Evolutionary conservation across 1,140 invertebrate species (phyloP).

Genomic region (Macrosteles quadrilineatus): DNA sequence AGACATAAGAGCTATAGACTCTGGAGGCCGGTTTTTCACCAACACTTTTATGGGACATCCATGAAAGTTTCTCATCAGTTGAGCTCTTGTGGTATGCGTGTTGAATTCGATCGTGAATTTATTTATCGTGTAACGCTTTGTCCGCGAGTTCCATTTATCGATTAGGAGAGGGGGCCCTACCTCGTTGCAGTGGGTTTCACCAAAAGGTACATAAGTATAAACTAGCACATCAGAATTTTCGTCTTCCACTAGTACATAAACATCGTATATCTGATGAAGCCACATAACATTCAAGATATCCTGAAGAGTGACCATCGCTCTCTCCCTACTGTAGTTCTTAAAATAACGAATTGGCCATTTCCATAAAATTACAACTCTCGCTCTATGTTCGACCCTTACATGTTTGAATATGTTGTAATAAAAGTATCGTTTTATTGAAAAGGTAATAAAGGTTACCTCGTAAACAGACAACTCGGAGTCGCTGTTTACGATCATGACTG

Average conservation of each 20-base stretch:
- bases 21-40: not conserved
- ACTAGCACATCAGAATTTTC: not conserved
- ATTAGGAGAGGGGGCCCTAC: not conserved
- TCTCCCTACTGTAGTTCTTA: too few relatives aligned
- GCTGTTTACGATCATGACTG: too few relatives aligned
- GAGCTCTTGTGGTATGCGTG: not conserved
- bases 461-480: too few relatives aligned
- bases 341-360: too few relatives aligned
- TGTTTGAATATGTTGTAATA: too few relatives aligned
- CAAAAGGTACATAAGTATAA: not conserved
- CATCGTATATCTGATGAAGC: not conserved
- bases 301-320: not conserved
- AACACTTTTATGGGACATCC: not conserved
- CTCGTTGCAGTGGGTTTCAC: not conserved
- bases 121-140: not conserved
- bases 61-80: not conserved
- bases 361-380: too few relatives aligned
- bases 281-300: not conserved
- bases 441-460: too few relatives aligned
- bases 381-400: too few relatives aligned
- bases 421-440: too few relatives aligned
- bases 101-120: not conserved
- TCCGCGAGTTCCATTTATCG: not conserved
- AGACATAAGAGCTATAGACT: not conserved
- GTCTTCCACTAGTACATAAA: not conserved